Base-by-base conservation (phyloP, 1,140 invertebrate genomes). In the Drosophila bipectinata region DNA sequence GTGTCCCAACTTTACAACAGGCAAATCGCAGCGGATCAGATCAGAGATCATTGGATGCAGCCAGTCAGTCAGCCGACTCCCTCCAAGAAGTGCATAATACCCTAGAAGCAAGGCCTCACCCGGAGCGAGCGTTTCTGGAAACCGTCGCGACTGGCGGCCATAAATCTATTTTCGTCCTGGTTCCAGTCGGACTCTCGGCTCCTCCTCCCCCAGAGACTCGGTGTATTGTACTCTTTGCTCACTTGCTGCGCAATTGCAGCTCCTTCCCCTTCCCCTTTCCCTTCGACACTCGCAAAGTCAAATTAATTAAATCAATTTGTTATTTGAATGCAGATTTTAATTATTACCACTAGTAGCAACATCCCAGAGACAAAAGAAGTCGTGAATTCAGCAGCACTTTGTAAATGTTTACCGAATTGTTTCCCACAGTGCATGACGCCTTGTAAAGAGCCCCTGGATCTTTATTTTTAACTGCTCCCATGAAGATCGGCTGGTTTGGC, bases 121-220 rank as follows among this genome's bases (percentile, higher is more conserved):
- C 80, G 56, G 76, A 84, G 77, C 68, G 68, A 41, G 54, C 49
- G 15, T 41, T 79, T 81, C 79, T 81, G 39, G 47, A 68, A 72
- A 66, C 59, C 57, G 56, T 58, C 59, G 77, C 77, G 58, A 81
- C 69, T 75, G 78, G 74, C 77, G 74, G 82, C 78, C 78, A 88
- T 85, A 85, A 85, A 85, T 85, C 82, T 85, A 85, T 85, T 85
- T 85, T 87, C 60, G 74, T 87, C 61, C 82, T 87, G 69, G 8
- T 81, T 69, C 49, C 77, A 87, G 68, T 48, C 57, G 48, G 60
- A 64, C 57, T 44, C 30, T 32, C 45, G 8, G 28, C 45, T 21
- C 49, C 45, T 54, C 48, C 14, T 10, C 18, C 10, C 4, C 30
- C 34, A 32, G n/a, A 54, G 26, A 37, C 57, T 34, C 48, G 14